phyloP scores from a whole-genome alignment of 2,888 invertebrate species.

The Perdita meconis region DNA sequence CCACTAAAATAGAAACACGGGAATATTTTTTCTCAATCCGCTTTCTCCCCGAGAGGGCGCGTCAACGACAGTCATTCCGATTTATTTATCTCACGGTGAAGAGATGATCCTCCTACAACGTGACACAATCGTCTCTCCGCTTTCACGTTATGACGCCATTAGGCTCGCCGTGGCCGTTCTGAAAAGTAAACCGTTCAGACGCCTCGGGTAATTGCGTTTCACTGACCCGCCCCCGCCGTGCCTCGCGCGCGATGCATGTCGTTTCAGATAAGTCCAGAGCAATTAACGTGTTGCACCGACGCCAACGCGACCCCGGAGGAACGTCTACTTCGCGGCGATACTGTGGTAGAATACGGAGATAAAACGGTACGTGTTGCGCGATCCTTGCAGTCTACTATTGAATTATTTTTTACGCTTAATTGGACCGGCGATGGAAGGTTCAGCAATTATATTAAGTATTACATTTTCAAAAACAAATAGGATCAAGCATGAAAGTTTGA shows the following conservation, averaged over 20 bases:
- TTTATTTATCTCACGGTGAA: neutral
- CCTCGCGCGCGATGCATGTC: conserved; percentile 18
- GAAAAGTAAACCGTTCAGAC: conserved; percentile 16
- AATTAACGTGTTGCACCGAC: conserved; percentile 38
- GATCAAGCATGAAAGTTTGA: too few relatives aligned
- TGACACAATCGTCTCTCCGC: too few relatives aligned
- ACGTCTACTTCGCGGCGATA: conserved; percentile 31
- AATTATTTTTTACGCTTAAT: conserved; percentile 31
- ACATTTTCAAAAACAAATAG: too few relatives aligned
- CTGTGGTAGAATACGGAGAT: conserved; percentile 11
- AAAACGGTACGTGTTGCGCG: conserved; percentile 11
- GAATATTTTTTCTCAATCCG: neutral
- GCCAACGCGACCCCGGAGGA: conserved; percentile 17
- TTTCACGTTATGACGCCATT: conserved; percentile 15
- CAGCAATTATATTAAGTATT: too few relatives aligned
- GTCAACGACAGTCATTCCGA: neutral
- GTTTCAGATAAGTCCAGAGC: conserved; percentile 42
- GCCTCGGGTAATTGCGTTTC: conserved; percentile 22
- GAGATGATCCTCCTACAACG: too few relatives aligned
- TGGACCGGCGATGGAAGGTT: neutral
- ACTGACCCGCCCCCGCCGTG: neutral
- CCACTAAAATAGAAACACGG: neutral
- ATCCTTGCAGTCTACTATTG: conserved; percentile 13
- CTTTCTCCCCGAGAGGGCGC: neutral
- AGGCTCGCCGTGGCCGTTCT: neutral